Evolutionary conservation across 2,113 vertebrate genomes (phyloP).

Genomic region (Varanus salvator): DNA sequence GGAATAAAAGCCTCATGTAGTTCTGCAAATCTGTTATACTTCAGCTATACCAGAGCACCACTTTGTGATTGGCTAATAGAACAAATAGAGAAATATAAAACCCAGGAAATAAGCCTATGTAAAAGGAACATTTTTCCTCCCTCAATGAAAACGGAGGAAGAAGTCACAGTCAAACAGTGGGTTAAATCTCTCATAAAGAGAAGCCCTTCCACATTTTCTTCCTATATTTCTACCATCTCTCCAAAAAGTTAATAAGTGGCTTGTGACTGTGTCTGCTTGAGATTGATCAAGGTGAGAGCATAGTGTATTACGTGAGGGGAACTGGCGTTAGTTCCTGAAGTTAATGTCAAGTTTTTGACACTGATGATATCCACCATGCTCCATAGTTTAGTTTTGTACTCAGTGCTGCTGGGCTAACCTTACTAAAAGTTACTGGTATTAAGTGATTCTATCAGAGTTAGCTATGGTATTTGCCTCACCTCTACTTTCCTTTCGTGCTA

Average conservation of each 20-base stretch:
- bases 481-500: not conserved
- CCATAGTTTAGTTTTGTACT: not conserved
- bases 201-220: constrained; percentile 13
- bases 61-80: no score
- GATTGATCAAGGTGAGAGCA: not conserved
- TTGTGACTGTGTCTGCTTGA: not conserved
- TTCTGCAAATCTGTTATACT: no score
- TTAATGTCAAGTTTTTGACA: not conserved
- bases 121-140: no score
- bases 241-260: constrained; percentile 4
- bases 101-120: no score
- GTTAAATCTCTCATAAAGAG: no score
- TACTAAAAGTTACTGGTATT: not conserved
- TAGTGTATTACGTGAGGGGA: constrained; percentile 7
- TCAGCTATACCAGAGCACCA: no score
- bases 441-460: not conserved
- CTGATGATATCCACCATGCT: not conserved
- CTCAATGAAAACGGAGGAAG: no score
- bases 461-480: not conserved
- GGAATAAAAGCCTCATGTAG: no score
- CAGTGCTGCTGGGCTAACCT: not conserved
- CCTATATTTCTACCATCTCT: constrained; percentile 31
- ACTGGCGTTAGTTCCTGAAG: not conserved
- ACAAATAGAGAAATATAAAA: no score
- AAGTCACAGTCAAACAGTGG: no score